Base-by-base conservation (phyloP, 2,888 invertebrate species). In the Operophtera brumata region DNA sequence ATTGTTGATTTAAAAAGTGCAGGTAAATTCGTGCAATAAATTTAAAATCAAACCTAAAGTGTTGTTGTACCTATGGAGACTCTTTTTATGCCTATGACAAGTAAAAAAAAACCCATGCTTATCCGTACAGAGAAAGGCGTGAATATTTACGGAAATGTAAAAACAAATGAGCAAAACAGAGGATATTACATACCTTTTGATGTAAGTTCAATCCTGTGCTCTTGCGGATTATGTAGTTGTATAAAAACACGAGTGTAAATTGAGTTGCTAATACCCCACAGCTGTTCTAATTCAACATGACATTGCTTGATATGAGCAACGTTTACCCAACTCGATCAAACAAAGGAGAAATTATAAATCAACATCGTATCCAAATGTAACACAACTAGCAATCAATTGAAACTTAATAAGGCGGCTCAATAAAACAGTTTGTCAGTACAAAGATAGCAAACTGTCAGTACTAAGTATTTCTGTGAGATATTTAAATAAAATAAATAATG, bases 331-430 rank as follows among this genome's bases (percentile, higher is more conserved):
- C 46, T 51, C 44, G 52, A 43, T 57, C 54, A 60, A 58, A 63
- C 46, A 54, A 28, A 46, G 34, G 52, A 55, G 20, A 53, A 64
- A 62, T 64, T 58, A 62, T 70, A 69, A 69, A 67, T 66, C 63
- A 64, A 56, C 66, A 62, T 55, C 58, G 63, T 61, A 61, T 46
- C 47, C 49, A 67, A 62, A 65, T 57, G 62, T 63, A 59, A 59
- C 52, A 66, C 67, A 69, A 67, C 67, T 70, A 67, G 67, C 65
- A 69, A 72, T 73, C 69, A 69, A 72, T 75, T 73, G 65, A 69
- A 69, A 68, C 67, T 66, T 71, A 71, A 68, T 67, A 70, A 61
- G 63, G 67, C 65, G 47, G 54, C 73, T 59, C 78, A 78, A 82
- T 82, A 80, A 30, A 30, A 30, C 30, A 20, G 74, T 73, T 68